Evolutionary conservation across 2,888 invertebrate genomes (phyloP), one percentile per base, ranked within the genome.

Genomic region (Nephrotoma flavescens): DNA sequence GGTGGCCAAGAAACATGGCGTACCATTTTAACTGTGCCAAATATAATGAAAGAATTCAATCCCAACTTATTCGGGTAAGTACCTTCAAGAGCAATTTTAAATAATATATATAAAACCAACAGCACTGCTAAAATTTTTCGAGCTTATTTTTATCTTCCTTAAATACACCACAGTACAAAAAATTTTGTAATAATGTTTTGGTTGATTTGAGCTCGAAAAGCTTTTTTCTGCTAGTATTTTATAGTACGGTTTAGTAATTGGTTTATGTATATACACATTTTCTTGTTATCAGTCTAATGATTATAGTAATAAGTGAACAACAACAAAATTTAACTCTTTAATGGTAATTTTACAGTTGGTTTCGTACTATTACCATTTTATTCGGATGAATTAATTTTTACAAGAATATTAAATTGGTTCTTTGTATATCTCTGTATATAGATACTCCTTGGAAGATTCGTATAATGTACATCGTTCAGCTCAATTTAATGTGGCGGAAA

Each of bases 31-130:
- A 94, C 94, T 0, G 87, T 94, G 45, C 94, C 94, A 6, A 94
- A 94, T 89, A 93, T 94, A 71, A 88, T 94, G 31, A 93, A 93
- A 89, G 93, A 92, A 88, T 95, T 93, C 89, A 95, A 95, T 90
- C 94, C 94, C 0, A 92, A 93, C 41, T 89, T 95, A 1, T 91
- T 94, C 87, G 95, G 95, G 15, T 94, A 89, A 88, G 87, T 87
- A 9, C 11, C 71, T 6, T 19, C 19, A 57, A 19, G 2, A 83
- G 7, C 9, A 57, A 57, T 41, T 41, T 9, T 41, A 41, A 41
- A 83, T n/a, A n/a, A n/a, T n/a, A n/a, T 41, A 41, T 57, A 0
- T 45, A n/a, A 19, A 57, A 6, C 6, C 57, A 31, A 6, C 19
- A 57, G 19, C 19, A 15, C 31, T 31, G 31, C 0, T 31, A 71